phyloP scores from a whole-genome alignment of 2,797 vertebrate species.

The Malacoraja senta region DNA sequence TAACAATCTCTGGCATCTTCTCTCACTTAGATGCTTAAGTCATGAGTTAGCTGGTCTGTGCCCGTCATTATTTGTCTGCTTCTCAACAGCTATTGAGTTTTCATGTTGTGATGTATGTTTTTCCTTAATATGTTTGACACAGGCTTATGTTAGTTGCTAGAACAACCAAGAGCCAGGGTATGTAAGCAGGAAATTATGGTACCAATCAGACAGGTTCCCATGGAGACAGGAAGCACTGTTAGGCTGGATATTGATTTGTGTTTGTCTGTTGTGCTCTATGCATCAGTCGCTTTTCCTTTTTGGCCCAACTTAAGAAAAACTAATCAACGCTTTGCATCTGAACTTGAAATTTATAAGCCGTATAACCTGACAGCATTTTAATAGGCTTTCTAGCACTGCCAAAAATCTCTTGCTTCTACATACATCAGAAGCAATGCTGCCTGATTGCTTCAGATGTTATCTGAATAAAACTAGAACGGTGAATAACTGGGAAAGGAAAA shows the following conservation, averaged over 20 bases:
- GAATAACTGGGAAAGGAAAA: neutral
- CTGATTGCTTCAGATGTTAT: neutral
- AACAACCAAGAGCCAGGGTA: constrained; percentile 62
- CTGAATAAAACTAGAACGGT: neutral
- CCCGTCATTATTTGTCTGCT: neutral
- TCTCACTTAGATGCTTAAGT: neutral
- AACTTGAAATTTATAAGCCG: neutral
- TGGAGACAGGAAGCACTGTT: constrained; percentile 70
- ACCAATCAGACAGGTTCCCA: constrained; percentile 69
- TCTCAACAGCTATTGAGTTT: neutral
- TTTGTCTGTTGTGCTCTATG: constrained; percentile 57
- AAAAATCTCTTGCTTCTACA: neutral
- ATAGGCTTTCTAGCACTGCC: neutral
- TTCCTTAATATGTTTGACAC: constrained; percentile 51
- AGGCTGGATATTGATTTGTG: constrained; percentile 64
- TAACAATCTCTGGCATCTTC: neutral
- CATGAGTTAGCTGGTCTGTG: neutral
- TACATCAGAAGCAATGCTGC: neutral
- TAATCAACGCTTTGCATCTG: constrained; percentile 45
- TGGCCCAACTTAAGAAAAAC: constrained; percentile 68
- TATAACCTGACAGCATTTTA: constrained; percentile 10
- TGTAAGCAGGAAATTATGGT: constrained; percentile 64
- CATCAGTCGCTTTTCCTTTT: constrained; percentile 63
- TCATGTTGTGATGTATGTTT: neutral
- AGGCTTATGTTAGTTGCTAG: constrained; percentile 59